Base-by-base conservation (phyloP, 2,888 invertebrate species). In the Patella depressa region DNA sequence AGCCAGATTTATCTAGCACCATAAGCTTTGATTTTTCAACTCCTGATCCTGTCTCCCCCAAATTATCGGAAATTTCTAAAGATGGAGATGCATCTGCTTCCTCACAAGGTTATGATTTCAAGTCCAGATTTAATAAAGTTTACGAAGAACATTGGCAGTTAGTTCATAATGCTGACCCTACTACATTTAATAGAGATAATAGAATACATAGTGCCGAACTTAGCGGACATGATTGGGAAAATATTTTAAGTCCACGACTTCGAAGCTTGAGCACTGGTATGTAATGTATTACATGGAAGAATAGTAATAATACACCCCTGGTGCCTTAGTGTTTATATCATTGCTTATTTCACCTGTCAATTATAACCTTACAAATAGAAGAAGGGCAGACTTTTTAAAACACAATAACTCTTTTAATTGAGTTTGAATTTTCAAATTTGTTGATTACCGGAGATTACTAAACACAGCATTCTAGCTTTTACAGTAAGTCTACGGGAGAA, bases 1-100 rank as follows among this genome's bases (percentile, higher is more conserved):
- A 84, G 19, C 88, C 90, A 3, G 89, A 90, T 82, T 81, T 91
- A 12, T 82, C 86, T 17, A 82, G 84, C 15, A 87, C 89, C 5
- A 89, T 90, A 53, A 86, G 90, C 79, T 88, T 89, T 34, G 85
- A 91, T 76, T 91, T 91, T 77, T 74, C 79, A 5, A 76, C 81
- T 34, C 74, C 83, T 19, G 76, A 81, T 11, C 65, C 72, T 0
- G 59, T 15, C 53, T 72, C 15, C 59, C 78, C 59, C 19, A 73
- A 53, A 11, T 45, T 45, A 45, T 45, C 45, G 9, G 54, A 59
- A 11, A 76, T 54, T 65, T 29, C 59, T 1, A 14, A n/a, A 12
- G 29, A 19, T 59, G 75, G 76, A 59, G 45, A 45, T 7, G 45
- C 45, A 1, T 45, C 45, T 7, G 45, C 9, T 0, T 7, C 45